phyloP scores from a whole-genome alignment of 2,797 vertebrate genomes.

The Antrozous pallidus region DNA sequence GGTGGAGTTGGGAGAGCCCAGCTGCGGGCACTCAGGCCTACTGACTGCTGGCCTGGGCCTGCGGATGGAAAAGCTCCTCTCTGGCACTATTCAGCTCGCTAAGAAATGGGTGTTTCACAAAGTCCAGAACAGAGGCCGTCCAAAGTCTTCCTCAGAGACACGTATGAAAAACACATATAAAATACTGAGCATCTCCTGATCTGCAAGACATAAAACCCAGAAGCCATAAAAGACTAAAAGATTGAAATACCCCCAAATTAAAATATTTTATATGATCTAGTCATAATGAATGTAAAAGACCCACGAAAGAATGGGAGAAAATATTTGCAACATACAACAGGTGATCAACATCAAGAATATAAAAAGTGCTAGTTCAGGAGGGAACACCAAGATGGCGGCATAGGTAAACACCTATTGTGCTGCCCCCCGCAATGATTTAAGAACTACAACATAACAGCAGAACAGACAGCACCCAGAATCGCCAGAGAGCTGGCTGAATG shows the following conservation, averaged over 20 bases:
- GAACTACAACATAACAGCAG: too few relatives aligned
- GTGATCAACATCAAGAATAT: not conserved
- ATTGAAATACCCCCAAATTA: not conserved
- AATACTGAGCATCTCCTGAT: not conserved
- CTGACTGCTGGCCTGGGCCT: not conserved
- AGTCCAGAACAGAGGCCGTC: not conserved
- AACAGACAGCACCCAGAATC: too few relatives aligned
- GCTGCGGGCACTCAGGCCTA: not conserved
- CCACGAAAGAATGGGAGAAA: not conserved
- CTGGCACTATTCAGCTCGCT: not conserved
- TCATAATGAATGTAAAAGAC: not conserved
- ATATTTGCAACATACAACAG: not conserved
- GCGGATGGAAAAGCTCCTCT: not conserved
- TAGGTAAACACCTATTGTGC: too few relatives aligned
- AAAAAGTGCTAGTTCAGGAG: not conserved
- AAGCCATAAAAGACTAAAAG: not conserved
- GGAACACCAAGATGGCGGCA: too few relatives aligned
- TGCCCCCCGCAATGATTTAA: too few relatives aligned
- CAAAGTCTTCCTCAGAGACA: not conserved
- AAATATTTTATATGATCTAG: not conserved
- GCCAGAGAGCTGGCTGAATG: too few relatives aligned
- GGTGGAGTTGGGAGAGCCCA: not conserved
- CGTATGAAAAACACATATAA: not conserved
- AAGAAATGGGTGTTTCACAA: not conserved
- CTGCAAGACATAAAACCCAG: not conserved